phyloP scores from a whole-genome alignment of 2,888 invertebrate species.

The Sarcophaga subvicina region DNA sequence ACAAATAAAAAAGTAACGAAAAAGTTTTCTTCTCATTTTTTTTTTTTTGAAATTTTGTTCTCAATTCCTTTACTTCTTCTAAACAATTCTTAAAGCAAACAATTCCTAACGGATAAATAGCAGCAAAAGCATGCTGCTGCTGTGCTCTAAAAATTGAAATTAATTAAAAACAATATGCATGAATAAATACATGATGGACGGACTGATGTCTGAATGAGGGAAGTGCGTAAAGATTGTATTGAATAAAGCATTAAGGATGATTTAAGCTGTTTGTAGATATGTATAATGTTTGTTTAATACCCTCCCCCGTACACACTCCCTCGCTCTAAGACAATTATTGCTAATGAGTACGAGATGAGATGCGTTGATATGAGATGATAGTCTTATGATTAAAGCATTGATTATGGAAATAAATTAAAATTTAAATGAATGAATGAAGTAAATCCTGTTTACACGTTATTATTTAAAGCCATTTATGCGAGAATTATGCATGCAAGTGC shows the following conservation, averaged over 20 bases:
- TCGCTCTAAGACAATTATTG: background rate
- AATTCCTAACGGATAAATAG: background rate
- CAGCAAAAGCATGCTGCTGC: background rate
- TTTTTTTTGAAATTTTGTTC: background rate
- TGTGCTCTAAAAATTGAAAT: background rate
- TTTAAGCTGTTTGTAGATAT: background rate
- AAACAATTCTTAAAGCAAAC: slow-evolving; percentile 15
- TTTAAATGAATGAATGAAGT: background rate
- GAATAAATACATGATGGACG: background rate
- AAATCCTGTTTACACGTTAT: background rate
- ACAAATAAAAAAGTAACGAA: background rate
- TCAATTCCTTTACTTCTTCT: background rate
- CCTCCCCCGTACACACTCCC: background rate
- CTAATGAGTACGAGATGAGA: background rate
- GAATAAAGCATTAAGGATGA: background rate
- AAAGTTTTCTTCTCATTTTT: background rate
- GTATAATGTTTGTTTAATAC: background rate
- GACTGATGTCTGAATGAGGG: background rate
- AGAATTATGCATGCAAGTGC: background rate
- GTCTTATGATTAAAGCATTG: background rate
- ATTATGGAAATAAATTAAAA: background rate
- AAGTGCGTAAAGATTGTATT: background rate
- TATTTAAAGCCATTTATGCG: background rate
- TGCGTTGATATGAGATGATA: background rate
- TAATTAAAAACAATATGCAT: slow-evolving; percentile 25